Evolutionary conservation across 2,113 vertebrate species (phyloP).

Genomic region (Trinectes maculatus): DNA sequence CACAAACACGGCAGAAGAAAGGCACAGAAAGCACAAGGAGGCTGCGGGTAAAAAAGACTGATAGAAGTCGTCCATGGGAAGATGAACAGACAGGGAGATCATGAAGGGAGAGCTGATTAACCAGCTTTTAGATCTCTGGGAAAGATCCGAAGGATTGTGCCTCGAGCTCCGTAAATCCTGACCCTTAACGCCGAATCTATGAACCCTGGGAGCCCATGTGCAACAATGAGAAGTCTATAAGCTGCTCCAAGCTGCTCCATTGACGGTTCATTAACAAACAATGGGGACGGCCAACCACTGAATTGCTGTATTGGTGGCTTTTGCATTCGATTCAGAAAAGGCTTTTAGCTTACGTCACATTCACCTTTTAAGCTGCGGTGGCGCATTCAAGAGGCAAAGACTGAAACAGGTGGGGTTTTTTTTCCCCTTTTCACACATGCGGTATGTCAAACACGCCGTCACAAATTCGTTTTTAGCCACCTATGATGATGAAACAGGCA

Average conservation of each 20-base stretch:
- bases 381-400: slow-evolving; percentile 32
- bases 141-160: slow-evolving; percentile 68
- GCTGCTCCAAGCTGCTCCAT: slow-evolving; percentile 73
- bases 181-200: slow-evolving; percentile 62
- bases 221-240: slow-evolving; percentile 79
- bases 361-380: slow-evolving; percentile 30
- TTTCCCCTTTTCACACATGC: slow-evolving; percentile 31
- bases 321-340: slow-evolving; percentile 51
- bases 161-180: slow-evolving; percentile 68
- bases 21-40: slow-evolving; percentile 67
- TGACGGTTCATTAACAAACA: slow-evolving; percentile 83
- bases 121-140: slow-evolving; percentile 80
- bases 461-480: slow-evolving; percentile 8
- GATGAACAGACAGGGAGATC: slow-evolving; percentile 79
- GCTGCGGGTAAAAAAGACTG: slow-evolving; percentile 59
- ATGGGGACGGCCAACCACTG: slow-evolving; percentile 73
- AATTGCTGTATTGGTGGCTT: slow-evolving; percentile 63
- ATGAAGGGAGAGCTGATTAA: slow-evolving; percentile 77
- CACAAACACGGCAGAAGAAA: slow-evolving; percentile 79
- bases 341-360: slow-evolving; percentile 73
- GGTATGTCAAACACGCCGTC: slow-evolving; percentile 36
- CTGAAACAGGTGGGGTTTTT: slow-evolving; percentile 53
- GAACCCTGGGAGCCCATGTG: slow-evolving; percentile 53
- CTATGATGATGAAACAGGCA: slow-evolving; percentile 3
- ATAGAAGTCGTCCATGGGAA: slow-evolving; percentile 74